A percentile compares a stretch with the other conserved stretches of the same genome.
phyloP scores from a whole-genome alignment of 1,140 invertebrate genomes.

The Neodiprion lecontei region DNA sequence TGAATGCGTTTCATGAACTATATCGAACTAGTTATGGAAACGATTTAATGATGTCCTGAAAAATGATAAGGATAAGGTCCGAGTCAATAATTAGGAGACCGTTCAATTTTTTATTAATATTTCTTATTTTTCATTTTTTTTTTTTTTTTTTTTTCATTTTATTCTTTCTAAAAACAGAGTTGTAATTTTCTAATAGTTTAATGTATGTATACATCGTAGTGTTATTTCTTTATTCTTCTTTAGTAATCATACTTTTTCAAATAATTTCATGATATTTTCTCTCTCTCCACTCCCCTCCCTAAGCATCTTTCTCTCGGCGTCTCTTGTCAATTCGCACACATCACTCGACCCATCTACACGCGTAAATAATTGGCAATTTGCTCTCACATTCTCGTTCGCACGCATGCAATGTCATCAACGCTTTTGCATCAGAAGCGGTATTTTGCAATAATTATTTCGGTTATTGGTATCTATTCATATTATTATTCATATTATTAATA shows the following conservation, averaged over 20 bases:
- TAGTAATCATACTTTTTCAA: background rate
- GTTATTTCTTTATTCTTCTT: conserved; percentile 28
- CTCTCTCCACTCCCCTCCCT: background rate
- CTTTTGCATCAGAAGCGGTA: background rate
- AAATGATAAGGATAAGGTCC: too few species aligned
- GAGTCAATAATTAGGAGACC: too few species aligned
- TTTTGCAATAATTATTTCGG: background rate
- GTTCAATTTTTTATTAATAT: too few species aligned
- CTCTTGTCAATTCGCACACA: background rate
- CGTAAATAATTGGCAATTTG: background rate
- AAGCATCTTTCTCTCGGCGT: background rate
- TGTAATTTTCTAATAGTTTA: conserved; percentile 53
- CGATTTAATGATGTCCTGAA: too few species aligned
- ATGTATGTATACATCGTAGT: conserved; percentile 54
- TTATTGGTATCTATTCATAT: conserved; percentile 2
- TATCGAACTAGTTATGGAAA: too few species aligned
- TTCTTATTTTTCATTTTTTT: background rate
- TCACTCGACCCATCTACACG: background rate
- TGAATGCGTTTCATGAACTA: too few species aligned
- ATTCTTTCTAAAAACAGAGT: conserved; percentile 56
- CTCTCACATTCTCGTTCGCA: background rate
- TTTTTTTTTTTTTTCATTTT: conserved; percentile 32
- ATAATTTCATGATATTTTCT: background rate
- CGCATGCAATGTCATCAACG: background rate
- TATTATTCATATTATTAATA: background rate